Evolutionary conservation across 2,113 vertebrate genomes (phyloP).

Genomic region (Desmodus rotundus): DNA sequence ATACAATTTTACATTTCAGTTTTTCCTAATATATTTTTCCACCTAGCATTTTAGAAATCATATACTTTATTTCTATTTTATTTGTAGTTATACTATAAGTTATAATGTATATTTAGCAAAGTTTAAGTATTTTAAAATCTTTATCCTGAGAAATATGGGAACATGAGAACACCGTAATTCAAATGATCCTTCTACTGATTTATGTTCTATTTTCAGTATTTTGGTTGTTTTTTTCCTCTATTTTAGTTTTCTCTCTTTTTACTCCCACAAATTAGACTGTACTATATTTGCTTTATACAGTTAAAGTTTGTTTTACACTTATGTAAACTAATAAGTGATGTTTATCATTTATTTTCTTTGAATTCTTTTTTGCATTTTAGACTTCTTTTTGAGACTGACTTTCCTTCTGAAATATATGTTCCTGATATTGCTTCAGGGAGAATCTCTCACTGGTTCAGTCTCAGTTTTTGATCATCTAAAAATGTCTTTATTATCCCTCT

Average conservation of each 20-base stretch:
- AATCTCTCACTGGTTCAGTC: neutral
- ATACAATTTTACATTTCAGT: neutral
- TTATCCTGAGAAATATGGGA: neutral
- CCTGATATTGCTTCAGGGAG: neutral
- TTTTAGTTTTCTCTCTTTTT: neutral
- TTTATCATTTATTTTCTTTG: neutral
- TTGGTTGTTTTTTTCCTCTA: neutral
- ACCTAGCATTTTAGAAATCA: neutral
- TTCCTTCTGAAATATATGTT: neutral
- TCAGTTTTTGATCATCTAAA: slow-evolving; percentile 8
- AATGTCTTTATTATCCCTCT: neutral
- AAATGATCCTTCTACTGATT: neutral
- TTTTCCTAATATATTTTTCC: neutral
- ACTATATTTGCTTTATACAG: neutral
- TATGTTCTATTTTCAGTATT: neutral
- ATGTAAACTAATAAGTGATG: neutral
- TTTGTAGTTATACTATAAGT: neutral
- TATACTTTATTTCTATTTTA: neutral
- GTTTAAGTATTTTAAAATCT: neutral
- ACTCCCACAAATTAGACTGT: neutral
- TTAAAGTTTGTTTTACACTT: neutral
- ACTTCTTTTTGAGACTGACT: neutral
- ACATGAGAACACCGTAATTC: neutral
- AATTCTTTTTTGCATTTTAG: neutral
- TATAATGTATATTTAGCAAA: neutral